Base-by-base conservation (phyloP, 1,140 invertebrate species). In the Antheraea mylitta region DNA sequence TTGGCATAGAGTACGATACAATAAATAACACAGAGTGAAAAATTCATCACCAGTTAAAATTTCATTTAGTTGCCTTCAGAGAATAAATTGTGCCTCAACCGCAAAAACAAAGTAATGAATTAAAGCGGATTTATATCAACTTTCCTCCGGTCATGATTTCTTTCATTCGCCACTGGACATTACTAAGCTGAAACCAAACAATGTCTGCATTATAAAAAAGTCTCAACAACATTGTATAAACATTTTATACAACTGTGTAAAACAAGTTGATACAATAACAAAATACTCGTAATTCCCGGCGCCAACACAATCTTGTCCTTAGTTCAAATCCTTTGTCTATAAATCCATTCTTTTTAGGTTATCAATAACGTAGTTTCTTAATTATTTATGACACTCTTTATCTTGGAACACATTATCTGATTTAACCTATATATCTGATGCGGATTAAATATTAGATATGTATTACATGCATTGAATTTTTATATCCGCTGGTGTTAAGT, bases 381-480 rank as follows among this genome's bases (percentile, higher is more conserved):
- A 5, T 53, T 53, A 13, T 53, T 53, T n/a, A 53, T 6, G 45
- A 53, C 0, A 16, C 5, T 16, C 10, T 16, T 53, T 53, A 53
- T 53, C 45, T 53, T 53, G 45, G 10, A 53, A 53, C 45, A 16
- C 45, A 53, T 53, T 53, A 13, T 53, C 11, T 53, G 45, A 16
- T 1, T 53, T 53, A 53, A 13, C 45, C 45, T 53, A 53, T 42
- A 42, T 42, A 42, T 53, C 16, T n/a, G 16, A 53, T 53, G 16
- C 45, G 16, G 45, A 53, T 53, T 53, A 53, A 13, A 53, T 53
- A 53, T 0, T n/a, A 53, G 16, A 53, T 9, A 66, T 58, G n/a
- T 64, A 61, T 68, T 60, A 73, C 11, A 37, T 73, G 76, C 79
- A 11, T 42, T 30, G 4, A 30, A 30, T 30, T 30, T 30, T 30